These are phyloP conservation scores for Lutraria lutraria DNA, from an alignment of 2,888 invertebrate genomes.

Conservation along the genomic window DNA sequence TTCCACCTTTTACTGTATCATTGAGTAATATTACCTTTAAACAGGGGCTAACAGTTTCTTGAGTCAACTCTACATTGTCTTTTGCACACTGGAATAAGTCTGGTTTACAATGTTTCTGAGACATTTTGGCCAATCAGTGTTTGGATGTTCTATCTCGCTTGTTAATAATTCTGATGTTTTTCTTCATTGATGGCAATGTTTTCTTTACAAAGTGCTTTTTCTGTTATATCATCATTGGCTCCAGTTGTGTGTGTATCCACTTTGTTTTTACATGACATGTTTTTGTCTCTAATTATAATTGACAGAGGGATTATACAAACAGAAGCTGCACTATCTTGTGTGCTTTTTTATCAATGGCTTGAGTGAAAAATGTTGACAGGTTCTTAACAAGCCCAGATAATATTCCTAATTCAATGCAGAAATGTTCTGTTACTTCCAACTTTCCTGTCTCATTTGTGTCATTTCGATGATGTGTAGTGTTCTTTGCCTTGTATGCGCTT, in stretches of 20 bases:
- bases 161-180: not conserved
- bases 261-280: conserved; percentile 16
- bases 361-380: conserved; percentile 8
- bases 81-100: no score
- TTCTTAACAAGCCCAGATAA: not conserved
- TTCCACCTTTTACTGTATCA: no score
- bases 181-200: not conserved
- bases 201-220: not conserved
- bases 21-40: no score
- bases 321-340: not conserved
- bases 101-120: not conserved
- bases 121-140: not conserved
- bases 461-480: not conserved
- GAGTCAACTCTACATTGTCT: no score
- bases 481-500: not conserved
- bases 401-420: not conserved
- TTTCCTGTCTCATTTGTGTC: not conserved
- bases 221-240: conserved; percentile 5
- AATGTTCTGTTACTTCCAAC: conserved; percentile 7
- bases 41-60: no score
- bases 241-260: not conserved
- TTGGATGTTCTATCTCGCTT: not conserved
- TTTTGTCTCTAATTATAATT: conserved; percentile 14
- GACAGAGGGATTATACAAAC: conserved; percentile 6
- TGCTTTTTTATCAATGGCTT: conserved; percentile 5